phyloP scores from a whole-genome alignment of 2,113 vertebrate genomes.

The Eonycteris spelaea region DNA sequence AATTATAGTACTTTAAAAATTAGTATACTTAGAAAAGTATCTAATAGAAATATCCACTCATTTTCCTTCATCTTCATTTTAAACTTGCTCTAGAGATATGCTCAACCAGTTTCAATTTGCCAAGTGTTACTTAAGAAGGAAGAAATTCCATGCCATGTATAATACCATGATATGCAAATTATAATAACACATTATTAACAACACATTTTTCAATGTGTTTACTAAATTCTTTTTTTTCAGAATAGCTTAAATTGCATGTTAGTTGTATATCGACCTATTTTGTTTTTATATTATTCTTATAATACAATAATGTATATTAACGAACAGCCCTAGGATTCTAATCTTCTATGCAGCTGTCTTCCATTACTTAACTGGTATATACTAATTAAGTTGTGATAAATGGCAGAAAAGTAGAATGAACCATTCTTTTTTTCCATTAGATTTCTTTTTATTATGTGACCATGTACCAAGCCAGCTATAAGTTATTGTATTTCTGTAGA shows the following conservation, averaged over 20 bases:
- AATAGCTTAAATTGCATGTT: slow-evolving; percentile 79
- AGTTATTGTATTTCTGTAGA: slow-evolving; percentile 82
- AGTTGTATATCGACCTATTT: slow-evolving; percentile 62
- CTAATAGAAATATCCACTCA: background rate
- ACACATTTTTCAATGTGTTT: slow-evolving; percentile 58
- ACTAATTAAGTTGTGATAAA: slow-evolving; percentile 68
- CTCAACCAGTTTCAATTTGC: slow-evolving; percentile 38
- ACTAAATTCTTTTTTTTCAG: slow-evolving; percentile 70
- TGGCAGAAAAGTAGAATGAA: slow-evolving; percentile 71
- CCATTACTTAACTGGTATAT: slow-evolving; percentile 76
- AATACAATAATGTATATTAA: slow-evolving; percentile 60
- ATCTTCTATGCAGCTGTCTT: slow-evolving; percentile 79
- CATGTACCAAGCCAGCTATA: slow-evolving; percentile 79
- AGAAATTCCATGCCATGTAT: slow-evolving; percentile 57
- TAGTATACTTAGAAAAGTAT: slow-evolving; percentile 42
- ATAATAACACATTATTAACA: slow-evolving; percentile 31
- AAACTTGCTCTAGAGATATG: slow-evolving; percentile 28
- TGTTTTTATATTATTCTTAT: slow-evolving; percentile 66
- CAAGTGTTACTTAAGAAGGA: slow-evolving; percentile 57
- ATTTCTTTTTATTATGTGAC: slow-evolving; percentile 77
- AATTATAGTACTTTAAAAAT: slow-evolving; percentile 46
- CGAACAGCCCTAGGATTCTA: slow-evolving; percentile 59
- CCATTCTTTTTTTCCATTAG: slow-evolving; percentile 74
- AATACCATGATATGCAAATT: slow-evolving; percentile 26
- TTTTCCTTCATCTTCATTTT: slow-evolving; percentile 54